Percentiles rank a stretch among this genome's conserved stretches.
Evolutionary conservation across 2,113 vertebrate species (phyloP).

Genomic region (Nerophis ophidion): DNA sequence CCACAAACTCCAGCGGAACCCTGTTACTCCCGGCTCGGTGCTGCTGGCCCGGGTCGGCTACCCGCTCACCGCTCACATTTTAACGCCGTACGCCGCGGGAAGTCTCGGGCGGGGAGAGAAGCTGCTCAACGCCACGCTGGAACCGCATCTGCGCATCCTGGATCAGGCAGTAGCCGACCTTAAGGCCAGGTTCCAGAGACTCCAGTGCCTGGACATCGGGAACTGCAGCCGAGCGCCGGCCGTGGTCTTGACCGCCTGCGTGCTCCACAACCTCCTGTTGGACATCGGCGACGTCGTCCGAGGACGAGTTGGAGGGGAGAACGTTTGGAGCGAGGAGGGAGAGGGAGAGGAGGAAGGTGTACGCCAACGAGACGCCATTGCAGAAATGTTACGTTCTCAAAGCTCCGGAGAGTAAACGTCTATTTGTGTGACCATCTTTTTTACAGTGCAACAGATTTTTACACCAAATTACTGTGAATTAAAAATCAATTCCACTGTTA

Average conservation of each 20-base stretch:
- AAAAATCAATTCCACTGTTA: too few species aligned
- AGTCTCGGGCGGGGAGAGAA: constrained; percentile 42
- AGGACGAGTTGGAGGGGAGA: constrained; percentile 33
- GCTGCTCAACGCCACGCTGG: constrained; percentile 58
- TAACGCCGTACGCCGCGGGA: constrained; percentile 50
- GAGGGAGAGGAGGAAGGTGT: constrained; percentile 52
- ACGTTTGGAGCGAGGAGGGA: not conserved
- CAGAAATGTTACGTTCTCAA: constrained; percentile 27
- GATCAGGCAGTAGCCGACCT: constrained; percentile 51
- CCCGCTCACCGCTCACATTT: constrained; percentile 55
- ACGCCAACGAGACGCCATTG: constrained; percentile 45
- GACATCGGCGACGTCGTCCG: constrained; percentile 38
- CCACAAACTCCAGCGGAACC: constrained; percentile 42
- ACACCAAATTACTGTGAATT: too few species aligned
- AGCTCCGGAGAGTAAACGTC: constrained; percentile 3
- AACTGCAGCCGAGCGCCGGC: constrained; percentile 58
- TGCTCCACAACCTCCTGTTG: constrained; percentile 67
- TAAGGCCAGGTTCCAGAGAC: constrained; percentile 59
- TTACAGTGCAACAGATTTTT: too few species aligned
- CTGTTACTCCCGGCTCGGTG: constrained; percentile 58
- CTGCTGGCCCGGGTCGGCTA: constrained; percentile 60
- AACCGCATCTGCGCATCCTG: constrained; percentile 48
- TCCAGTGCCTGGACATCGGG: constrained; percentile 64
- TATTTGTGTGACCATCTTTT: too few species aligned
- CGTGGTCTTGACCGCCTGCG: constrained; percentile 63